Conservation (phyloP, 2,113 vertebrate species). For the Larimichthys polyactis region DNA sequence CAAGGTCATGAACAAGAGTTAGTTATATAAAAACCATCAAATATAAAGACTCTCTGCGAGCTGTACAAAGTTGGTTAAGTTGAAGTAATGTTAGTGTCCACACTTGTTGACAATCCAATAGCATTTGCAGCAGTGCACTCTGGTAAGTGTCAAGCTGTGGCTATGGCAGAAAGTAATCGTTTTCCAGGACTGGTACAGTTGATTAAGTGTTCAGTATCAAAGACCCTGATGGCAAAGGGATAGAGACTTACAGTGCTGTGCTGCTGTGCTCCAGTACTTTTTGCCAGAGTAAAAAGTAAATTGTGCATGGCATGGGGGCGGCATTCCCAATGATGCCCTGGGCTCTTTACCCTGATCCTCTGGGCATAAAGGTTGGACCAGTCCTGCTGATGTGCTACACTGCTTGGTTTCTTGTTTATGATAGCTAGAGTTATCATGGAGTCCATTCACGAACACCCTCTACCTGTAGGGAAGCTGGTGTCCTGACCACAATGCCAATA, state of each 20-base stretch:
- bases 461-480: not conserved
- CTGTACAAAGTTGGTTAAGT: not conserved
- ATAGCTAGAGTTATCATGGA: not conserved
- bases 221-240: not conserved
- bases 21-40: too few relatives aligned
- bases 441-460: not conserved
- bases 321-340: not conserved
- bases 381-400: not conserved
- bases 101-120: not conserved
- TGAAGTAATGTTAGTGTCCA: too few relatives aligned
- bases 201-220: not conserved
- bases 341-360: not conserved
- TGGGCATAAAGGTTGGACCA: not conserved
- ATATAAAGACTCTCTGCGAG: too few relatives aligned
- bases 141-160: not conserved
- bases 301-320: not conserved
- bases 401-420: not conserved
- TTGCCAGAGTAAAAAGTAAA: not conserved
- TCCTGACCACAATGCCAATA: not conserved
- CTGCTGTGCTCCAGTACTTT: not conserved
- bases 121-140: not conserved
- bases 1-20: not conserved
- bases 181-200: not conserved
- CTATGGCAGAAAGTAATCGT: not conserved
- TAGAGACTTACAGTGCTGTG: not conserved